Percentiles rank a stretch among this genome's conserved stretches.
Conservation (phyloP, 2,888 invertebrate species). For the Volucella inflata region DNA sequence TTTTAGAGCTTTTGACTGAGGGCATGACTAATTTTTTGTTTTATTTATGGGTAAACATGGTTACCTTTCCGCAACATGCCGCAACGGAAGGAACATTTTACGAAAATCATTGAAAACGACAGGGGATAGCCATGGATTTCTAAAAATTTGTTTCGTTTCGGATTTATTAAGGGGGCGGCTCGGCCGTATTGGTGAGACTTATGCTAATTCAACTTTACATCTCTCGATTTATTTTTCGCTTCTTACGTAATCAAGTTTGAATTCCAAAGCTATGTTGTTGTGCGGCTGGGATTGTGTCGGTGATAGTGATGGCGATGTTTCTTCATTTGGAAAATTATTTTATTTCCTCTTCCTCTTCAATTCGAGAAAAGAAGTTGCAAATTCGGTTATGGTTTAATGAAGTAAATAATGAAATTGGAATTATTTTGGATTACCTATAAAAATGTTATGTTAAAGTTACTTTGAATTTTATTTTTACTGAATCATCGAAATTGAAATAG, state of each 20-base stretch:
- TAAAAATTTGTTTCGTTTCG: conserved; percentile 62
- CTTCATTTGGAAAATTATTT: conserved; percentile 67
- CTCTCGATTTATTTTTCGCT: conserved; percentile 21
- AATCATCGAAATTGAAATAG: too few species aligned
- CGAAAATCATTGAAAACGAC: conserved; percentile 44
- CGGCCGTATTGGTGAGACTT: conserved; percentile 37
- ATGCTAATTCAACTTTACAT: conserved; percentile 48
- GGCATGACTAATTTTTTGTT: conserved; percentile 72
- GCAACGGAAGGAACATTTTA: conserved; percentile 55
- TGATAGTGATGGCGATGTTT: conserved; percentile 46
- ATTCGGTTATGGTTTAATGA: conserved; percentile 34
- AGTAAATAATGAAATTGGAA: conserved; percentile 21
- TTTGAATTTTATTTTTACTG: conserved; percentile 1
- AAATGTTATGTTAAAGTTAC: conserved; percentile 3
- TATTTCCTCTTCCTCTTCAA: background rate
- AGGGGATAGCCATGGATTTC: conserved; percentile 29
- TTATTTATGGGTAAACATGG: conserved; percentile 68
- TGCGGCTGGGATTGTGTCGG: too few species aligned
- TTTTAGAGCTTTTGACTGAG: conserved; percentile 46
- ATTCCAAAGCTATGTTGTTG: conserved; percentile 15
- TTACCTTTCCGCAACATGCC: conserved; percentile 44
- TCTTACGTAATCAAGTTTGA: conserved; percentile 51
- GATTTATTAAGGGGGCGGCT: background rate
- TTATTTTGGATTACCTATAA: background rate
- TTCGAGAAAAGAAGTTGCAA: background rate